A percentile compares a stretch with the other conserved stretches of the same genome.
Conservation (phyloP, 2,113 vertebrate species). For the Notarius quadriscutis region DNA sequence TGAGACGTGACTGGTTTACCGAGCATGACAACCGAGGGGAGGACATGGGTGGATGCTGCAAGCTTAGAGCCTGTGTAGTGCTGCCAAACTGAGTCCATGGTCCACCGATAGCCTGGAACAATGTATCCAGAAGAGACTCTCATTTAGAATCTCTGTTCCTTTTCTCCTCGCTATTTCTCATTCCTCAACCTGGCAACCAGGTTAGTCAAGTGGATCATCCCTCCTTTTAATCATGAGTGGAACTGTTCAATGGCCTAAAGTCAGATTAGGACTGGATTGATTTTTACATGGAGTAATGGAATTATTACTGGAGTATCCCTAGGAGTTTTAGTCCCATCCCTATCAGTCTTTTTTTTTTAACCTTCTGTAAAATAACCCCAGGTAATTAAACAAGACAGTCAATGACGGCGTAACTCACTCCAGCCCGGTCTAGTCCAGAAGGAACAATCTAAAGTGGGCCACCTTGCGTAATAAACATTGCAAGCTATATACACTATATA, state of each 20-base stretch:
- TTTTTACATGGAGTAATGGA: not conserved
- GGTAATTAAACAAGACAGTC: no score
- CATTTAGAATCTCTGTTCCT: not conserved
- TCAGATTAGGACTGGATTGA: not conserved
- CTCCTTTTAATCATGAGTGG: not conserved
- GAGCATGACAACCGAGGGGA: slow-evolving; percentile 45
- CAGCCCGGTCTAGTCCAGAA: no score
- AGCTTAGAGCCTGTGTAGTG: slow-evolving; percentile 36
- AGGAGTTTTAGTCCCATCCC: not conserved
- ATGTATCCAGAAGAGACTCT: slow-evolving; percentile 15
- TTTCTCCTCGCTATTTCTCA: not conserved
- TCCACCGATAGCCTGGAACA: slow-evolving; percentile 41
- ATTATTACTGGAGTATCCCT: not conserved
- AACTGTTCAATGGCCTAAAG: not conserved
- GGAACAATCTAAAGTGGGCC: no score
- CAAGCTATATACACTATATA: no score
- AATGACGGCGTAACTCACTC: no score
- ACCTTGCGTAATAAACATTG: no score
- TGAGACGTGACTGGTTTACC: slow-evolving; percentile 50
- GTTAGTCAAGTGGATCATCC: not conserved
- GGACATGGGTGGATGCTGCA: not conserved
- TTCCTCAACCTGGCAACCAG: not conserved
- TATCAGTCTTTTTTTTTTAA: not conserved
- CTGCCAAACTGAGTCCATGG: slow-evolving; percentile 37
- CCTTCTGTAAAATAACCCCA: no score